A percentile compares a stretch with the other conserved stretches of the same genome.
Evolutionary conservation across 2,888 invertebrate species (phyloP).

Genomic region (Eurois occulta): DNA sequence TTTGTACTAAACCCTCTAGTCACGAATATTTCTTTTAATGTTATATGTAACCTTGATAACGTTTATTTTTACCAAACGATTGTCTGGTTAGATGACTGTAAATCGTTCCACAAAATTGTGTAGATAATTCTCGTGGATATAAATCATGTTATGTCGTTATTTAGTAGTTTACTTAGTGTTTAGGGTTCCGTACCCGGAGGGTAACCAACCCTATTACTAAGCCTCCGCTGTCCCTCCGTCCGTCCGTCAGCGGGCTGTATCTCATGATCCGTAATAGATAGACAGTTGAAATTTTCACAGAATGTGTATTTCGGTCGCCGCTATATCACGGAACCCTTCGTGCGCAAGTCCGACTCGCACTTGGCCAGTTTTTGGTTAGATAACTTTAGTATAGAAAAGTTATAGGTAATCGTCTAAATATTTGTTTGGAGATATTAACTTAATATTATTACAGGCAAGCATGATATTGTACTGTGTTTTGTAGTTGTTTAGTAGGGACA

Average conservation of each 20-base stretch:
- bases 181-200: no score
- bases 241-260: no score
- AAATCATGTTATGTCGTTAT: constrained; percentile 54
- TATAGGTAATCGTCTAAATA: background rate
- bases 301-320: no score
- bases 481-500: background rate
- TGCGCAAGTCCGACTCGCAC: no score
- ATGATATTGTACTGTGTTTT: background rate
- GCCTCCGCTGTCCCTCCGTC: no score
- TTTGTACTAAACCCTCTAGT: constrained; percentile 78
- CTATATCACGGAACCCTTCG: no score
- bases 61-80: constrained; percentile 64
- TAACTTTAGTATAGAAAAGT: constrained; percentile 4
- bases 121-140: constrained; percentile 56
- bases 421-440: background rate
- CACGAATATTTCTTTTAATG: constrained; percentile 81
- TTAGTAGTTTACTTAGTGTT: constrained; percentile 41
- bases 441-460: background rate
- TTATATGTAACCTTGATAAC: constrained; percentile 76
- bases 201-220: no score
- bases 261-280: no score
- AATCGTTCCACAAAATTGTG: constrained; percentile 60
- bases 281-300: no score
- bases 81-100: constrained; percentile 57
- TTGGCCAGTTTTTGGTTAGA: constrained; percentile 15